These are phyloP conservation scores for Hemibagrus guttatus DNA, from an alignment of 2,797 vertebrate genomes.

Conservation along the genomic window DNA sequence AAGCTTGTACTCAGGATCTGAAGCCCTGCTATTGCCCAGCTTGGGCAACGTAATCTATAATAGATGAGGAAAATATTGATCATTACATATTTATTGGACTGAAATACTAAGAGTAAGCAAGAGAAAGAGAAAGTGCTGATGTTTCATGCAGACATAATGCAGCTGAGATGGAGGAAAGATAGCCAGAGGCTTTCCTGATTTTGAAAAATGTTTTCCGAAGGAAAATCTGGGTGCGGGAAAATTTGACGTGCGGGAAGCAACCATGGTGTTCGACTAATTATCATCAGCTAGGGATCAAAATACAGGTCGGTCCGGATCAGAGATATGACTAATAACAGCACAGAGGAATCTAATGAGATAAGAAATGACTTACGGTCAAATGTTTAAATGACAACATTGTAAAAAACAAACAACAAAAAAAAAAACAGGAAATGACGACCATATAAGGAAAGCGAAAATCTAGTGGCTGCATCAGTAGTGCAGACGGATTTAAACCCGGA, in stretches of 20 bases:
- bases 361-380: background rate
- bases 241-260: background rate
- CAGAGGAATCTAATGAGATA: background rate
- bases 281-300: background rate
- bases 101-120: background rate
- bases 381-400: background rate
- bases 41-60: conserved; percentile 28
- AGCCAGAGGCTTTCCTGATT: background rate
- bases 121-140: conserved; percentile 11
- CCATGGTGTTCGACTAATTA: background rate
- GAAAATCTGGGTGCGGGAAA: background rate
- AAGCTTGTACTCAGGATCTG: background rate
- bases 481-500: background rate
- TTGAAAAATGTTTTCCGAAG: background rate
- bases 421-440: background rate
- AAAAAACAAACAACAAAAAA: background rate
- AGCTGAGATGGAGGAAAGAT: background rate
- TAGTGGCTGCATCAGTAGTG: background rate
- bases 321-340: background rate
- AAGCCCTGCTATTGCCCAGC: background rate
- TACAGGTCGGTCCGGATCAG: background rate
- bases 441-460: background rate
- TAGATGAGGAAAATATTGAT: conserved; percentile 31
- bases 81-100: conserved; percentile 29
- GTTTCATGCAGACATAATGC: background rate